phyloP scores from a whole-genome alignment of 2,797 vertebrate species.

The Gambusia yucatana region DNA sequence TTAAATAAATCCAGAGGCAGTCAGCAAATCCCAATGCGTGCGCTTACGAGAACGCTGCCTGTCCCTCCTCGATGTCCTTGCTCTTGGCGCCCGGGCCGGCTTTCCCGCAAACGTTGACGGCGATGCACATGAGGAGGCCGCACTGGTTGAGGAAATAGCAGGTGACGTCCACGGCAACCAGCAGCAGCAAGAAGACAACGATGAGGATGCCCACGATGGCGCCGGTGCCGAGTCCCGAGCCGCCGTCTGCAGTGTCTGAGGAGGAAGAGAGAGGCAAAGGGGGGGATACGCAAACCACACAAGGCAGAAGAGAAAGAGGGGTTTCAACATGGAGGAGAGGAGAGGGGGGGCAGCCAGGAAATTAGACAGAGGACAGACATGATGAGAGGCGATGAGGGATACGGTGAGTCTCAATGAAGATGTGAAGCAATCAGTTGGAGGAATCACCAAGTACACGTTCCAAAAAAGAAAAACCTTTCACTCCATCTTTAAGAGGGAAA shows the following conservation, averaged over 20 bases:
- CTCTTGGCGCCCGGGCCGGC: constrained; percentile 90
- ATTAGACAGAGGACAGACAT: constrained; percentile 52
- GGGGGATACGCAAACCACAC: constrained; percentile 41
- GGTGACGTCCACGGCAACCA: constrained; percentile 93
- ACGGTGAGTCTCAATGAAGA: constrained; percentile 29
- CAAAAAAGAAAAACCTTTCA: background rate
- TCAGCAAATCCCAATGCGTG: background rate
- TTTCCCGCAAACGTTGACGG: constrained; percentile 95
- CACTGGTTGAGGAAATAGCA: constrained; percentile 99
- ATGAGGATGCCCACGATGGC: constrained; percentile 98
- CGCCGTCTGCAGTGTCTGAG: constrained; percentile 79
- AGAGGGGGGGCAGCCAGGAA: constrained; percentile 45
- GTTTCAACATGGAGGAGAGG: constrained; percentile 41
- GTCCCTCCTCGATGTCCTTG: constrained; percentile 98
- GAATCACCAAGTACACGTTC: background rate
- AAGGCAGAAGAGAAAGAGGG: constrained; percentile 32
- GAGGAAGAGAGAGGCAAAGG: constrained; percentile 34
- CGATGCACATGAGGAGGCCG: constrained; percentile 97
- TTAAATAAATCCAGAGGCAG: background rate
- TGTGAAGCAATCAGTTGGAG: background rate
- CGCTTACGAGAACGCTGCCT: constrained; percentile 96
- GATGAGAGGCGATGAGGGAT: constrained; percentile 53
- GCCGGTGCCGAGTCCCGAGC: constrained; percentile 89
- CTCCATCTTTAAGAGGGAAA: background rate
- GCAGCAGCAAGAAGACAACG: constrained; percentile 91